phyloP scores from a whole-genome alignment of 2,888 invertebrate species.

The Celastrina argiolus region DNA sequence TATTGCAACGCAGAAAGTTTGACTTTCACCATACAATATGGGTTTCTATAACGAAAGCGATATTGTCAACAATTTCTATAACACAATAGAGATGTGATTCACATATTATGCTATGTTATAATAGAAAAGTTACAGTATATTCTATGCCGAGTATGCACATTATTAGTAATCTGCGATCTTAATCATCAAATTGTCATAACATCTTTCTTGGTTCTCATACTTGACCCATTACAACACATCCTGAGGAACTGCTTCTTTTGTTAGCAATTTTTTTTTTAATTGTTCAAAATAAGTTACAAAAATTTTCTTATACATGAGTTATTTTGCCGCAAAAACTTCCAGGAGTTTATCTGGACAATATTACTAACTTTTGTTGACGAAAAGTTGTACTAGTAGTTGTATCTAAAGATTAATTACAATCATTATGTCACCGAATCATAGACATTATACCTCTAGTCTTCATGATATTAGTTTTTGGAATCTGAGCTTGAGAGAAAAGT shows the following conservation, averaged over 20 bases:
- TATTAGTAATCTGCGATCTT: not conserved
- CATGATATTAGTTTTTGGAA: too few relatives aligned
- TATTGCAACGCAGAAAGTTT: constrained; percentile 6
- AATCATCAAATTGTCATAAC: not conserved
- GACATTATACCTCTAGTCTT: too few relatives aligned
- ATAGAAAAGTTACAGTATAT: not conserved
- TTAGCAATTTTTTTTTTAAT: too few relatives aligned
- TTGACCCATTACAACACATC: not conserved
- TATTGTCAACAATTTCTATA: constrained; percentile 20
- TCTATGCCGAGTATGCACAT: not conserved
- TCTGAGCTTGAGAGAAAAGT: too few relatives aligned
- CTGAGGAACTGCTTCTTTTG: not conserved
- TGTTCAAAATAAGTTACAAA: too few relatives aligned
- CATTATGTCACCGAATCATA: too few relatives aligned
- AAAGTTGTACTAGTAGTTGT: too few relatives aligned
- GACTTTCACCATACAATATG: constrained; percentile 19
- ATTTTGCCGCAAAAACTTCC: too few relatives aligned
- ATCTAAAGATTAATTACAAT: too few relatives aligned
- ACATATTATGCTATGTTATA: constrained; percentile 1
- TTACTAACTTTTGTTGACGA: too few relatives aligned
- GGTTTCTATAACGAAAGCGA: constrained; percentile 12
- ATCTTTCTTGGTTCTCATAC: not conserved
- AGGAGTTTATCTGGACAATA: too few relatives aligned
- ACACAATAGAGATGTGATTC: constrained; percentile 16
- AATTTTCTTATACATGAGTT: too few relatives aligned